These are phyloP conservation scores for Hyaena hyaena DNA, from an alignment of 2,113 vertebrate species.

Conservation along the genomic window DNA sequence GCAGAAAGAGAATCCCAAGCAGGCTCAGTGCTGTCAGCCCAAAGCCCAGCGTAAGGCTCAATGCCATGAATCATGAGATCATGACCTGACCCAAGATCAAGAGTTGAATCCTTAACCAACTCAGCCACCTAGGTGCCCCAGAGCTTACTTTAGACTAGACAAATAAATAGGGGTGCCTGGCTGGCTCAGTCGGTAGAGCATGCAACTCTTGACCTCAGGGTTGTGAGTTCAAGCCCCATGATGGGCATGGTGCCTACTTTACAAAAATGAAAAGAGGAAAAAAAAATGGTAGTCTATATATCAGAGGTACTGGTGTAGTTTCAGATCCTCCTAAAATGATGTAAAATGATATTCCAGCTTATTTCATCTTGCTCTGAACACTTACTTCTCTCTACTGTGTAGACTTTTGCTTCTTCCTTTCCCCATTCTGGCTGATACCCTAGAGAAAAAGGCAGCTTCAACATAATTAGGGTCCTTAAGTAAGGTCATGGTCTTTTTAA, in stretches of 20 bases:
- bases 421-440: not conserved
- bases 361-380: not conserved
- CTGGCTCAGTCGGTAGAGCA: not conserved
- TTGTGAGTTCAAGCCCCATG: not conserved
- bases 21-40: no score
- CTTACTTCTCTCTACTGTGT: not conserved
- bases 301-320: not conserved
- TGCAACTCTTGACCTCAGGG: not conserved
- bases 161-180: not conserved
- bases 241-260: not conserved
- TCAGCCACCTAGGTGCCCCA: no score
- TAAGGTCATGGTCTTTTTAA: not conserved
- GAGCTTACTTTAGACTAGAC: no score
- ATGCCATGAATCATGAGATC: no score
- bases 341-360: not conserved
- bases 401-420: slow-evolving; percentile 34
- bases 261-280: not conserved
- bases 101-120: no score
- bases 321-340: slow-evolving; percentile 21
- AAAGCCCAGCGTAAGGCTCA: no score
- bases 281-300: not conserved
- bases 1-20: no score
- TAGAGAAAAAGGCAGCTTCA: not conserved
- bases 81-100: no score
- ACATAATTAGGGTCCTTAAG: not conserved